Conservation (phyloP, 2,113 vertebrate genomes). For the Spermophilus dauricus region DNA sequence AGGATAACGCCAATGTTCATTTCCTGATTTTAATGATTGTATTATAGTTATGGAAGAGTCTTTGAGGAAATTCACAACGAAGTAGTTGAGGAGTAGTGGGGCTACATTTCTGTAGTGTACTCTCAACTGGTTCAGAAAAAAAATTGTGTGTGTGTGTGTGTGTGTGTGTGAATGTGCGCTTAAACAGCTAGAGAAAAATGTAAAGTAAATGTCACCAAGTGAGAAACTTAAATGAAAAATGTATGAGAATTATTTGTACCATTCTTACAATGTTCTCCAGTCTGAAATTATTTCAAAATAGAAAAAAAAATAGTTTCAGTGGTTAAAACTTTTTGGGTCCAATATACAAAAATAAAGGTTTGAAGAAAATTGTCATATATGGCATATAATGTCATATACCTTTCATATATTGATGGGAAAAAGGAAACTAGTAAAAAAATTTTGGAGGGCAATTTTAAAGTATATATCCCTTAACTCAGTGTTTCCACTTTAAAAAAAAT, state of each 20-base stretch:
- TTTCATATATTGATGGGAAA: neutral
- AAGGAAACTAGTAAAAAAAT: neutral
- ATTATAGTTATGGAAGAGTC: neutral
- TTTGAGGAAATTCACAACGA: neutral
- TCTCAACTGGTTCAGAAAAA: constrained; percentile 1
- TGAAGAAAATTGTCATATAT: neutral
- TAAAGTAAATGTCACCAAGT: constrained; percentile 36
- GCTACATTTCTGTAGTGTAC: neutral
- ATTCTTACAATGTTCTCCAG: constrained; percentile 7
- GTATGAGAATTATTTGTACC: neutral
- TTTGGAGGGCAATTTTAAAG: constrained; percentile 5
- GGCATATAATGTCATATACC: neutral
- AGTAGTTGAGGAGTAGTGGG: neutral
- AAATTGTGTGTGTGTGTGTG: neutral
- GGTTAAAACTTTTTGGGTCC: neutral
- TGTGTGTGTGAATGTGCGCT: neutral
- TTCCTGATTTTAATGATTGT: constrained; percentile 44
- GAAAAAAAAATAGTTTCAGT: neutral
- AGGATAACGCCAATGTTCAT: constrained; percentile 8
- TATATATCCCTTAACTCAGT: neutral
- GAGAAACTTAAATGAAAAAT: neutral
- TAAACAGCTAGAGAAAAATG: neutral
- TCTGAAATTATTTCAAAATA: constrained; percentile 57
- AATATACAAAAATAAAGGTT: neutral
- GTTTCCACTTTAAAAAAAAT: neutral